These are phyloP conservation scores for Scolopax rusticola DNA, from an alignment of 2,797 vertebrate genomes.

Conservation along the genomic window DNA sequence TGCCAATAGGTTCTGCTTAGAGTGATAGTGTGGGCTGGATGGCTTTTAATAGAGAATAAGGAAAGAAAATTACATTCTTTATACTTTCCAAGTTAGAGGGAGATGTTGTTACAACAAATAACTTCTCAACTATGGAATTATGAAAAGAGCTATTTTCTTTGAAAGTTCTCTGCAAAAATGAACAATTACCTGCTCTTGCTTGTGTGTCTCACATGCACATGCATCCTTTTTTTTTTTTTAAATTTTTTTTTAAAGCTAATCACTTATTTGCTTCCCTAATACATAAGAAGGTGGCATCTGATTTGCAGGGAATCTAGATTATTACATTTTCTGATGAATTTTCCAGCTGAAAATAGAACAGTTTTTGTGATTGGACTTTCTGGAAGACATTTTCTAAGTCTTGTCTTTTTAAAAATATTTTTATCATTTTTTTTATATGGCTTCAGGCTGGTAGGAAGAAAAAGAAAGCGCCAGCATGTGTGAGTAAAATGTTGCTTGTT, in stretches of 20 bases:
- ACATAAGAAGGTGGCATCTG: slow-evolving; percentile 8
- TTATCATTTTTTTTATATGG: neutral
- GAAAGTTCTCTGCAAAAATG: slow-evolving; percentile 68
- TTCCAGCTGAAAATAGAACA: slow-evolving; percentile 40
- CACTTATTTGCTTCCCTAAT: slow-evolving; percentile 41
- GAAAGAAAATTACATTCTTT: slow-evolving; percentile 77
- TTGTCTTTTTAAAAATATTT: neutral
- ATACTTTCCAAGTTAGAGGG: slow-evolving; percentile 65
- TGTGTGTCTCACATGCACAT: neutral
- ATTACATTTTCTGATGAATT: slow-evolving; percentile 57
- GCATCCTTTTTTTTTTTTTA: neutral
- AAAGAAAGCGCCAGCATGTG: neutral
- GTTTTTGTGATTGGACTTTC: neutral
- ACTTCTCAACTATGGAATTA: slow-evolving; percentile 65
- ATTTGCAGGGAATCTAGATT: slow-evolving; percentile 51
- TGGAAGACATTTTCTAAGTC: neutral
- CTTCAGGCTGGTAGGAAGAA: slow-evolving; percentile 6
- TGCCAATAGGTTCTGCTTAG: slow-evolving; percentile 70
- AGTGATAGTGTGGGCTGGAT: slow-evolving; percentile 70
- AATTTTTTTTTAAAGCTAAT: slow-evolving; percentile 32
- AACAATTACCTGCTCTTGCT: slow-evolving; percentile 64
- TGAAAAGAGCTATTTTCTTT: slow-evolving; percentile 76
- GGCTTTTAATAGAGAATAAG: slow-evolving; percentile 75
- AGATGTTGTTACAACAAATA: slow-evolving; percentile 75
- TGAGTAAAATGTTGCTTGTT: slow-evolving; percentile 43